Evolutionary conservation across 1,140 invertebrate species (phyloP).

Genomic region (Bombus haemorrhoidalis): DNA sequence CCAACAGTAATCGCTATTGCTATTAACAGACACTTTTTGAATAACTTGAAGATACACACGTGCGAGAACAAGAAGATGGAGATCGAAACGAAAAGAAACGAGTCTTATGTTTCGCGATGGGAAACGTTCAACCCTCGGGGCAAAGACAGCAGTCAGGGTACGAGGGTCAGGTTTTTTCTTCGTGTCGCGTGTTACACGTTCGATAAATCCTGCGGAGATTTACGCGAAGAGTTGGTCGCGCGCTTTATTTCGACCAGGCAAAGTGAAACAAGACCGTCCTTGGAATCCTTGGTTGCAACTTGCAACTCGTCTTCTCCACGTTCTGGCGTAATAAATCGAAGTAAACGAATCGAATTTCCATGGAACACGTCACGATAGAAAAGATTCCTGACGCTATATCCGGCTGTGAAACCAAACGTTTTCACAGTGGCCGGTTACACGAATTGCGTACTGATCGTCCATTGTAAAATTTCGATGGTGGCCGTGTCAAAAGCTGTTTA

Average conservation of each 20-base stretch:
- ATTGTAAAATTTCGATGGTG: constrained; percentile 39
- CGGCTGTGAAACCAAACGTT: neutral
- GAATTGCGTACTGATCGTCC: neutral
- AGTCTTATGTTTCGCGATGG: constrained; percentile 1
- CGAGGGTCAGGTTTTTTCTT: neutral
- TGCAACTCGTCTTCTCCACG: neutral
- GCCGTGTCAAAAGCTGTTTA: constrained; percentile 53
- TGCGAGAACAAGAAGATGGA: no score
- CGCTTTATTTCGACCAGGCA: constrained; percentile 33
- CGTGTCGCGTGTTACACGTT: constrained; percentile 16
- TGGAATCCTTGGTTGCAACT: neutral
- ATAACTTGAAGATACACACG: neutral
- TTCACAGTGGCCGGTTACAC: neutral
- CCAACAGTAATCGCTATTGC: no score
- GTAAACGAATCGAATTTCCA: constrained; percentile 6
- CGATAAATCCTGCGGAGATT: constrained; percentile 63
- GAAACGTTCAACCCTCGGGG: constrained; percentile 19
- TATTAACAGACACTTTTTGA: no score
- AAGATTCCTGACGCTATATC: neutral
- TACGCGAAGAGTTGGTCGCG: constrained; percentile 41
- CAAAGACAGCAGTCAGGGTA: neutral
- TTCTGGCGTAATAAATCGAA: neutral
- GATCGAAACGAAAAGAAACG: neutral
- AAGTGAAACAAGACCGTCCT: constrained; percentile 6
- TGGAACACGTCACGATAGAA: neutral